phyloP scores from a whole-genome alignment of 1,140 invertebrate genomes.

The Leptinotarsa texana region DNA sequence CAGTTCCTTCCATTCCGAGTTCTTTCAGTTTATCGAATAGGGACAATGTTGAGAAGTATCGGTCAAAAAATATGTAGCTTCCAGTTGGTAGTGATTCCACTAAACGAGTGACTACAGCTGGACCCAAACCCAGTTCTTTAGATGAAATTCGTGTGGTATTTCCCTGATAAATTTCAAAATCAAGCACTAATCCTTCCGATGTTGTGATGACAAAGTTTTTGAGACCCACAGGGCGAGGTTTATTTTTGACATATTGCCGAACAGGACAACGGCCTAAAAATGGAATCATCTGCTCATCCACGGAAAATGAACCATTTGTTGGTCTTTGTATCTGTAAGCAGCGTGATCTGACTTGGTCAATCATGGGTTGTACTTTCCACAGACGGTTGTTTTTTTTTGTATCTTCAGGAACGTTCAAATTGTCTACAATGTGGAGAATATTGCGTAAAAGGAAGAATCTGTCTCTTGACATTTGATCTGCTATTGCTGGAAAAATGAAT shows the following conservation, averaged over 20 bases:
- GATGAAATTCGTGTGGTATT: constrained; percentile 3
- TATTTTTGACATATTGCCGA: constrained; percentile 31
- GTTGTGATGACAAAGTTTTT: constrained; percentile 7
- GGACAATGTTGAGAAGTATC: constrained; percentile 4
- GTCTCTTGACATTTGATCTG: constrained; percentile 20
- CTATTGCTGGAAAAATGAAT: constrained; percentile 11
- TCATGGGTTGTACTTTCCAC: constrained; percentile 25
- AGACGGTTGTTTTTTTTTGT: constrained; percentile 2
- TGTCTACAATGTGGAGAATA: constrained; percentile 11
- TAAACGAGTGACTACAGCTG: constrained; percentile 5
- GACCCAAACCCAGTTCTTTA: constrained; percentile 3
- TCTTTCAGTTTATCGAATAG: constrained; percentile 4
- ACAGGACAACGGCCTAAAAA: constrained; percentile 29
- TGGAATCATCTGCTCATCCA: constrained; percentile 44
- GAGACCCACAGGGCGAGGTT: constrained; percentile 22
- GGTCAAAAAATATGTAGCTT: constrained; percentile 1
- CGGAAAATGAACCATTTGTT: constrained; percentile 23
- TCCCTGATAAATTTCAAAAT: constrained; percentile 5
- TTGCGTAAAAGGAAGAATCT: constrained; percentile 19
- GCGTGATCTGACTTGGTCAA: constrained; percentile 11
- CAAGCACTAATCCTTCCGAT: constrained; percentile 5
- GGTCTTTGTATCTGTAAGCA: background rate
- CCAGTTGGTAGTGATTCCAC: constrained; percentile 2
- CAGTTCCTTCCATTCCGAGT: background rate
- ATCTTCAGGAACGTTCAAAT: constrained; percentile 1